A percentile compares a stretch with the other conserved stretches of the same genome.
These are phyloP conservation scores for Poeciliopsis turrubarensis DNA, from an alignment of 2,113 vertebrate genomes.

Conservation along the genomic window DNA sequence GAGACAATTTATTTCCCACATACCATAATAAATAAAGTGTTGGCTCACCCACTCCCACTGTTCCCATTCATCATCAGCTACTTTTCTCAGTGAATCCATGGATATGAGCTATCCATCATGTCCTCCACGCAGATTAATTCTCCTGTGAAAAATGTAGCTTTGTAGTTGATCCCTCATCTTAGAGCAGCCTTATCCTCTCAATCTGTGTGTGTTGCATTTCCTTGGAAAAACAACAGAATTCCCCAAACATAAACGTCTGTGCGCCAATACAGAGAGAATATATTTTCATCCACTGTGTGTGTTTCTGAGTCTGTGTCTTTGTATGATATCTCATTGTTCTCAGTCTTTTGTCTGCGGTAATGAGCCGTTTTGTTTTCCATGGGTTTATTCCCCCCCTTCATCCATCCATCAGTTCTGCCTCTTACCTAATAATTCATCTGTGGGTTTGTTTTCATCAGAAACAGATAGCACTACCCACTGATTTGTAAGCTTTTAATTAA, in stretches of 20 bases:
- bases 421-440: conserved; percentile 44
- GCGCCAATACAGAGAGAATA: background rate
- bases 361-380: conserved; percentile 53
- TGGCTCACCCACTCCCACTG: conserved; percentile 7
- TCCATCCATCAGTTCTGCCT: conserved; percentile 43
- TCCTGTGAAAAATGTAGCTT: conserved; percentile 24
- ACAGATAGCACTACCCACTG: background rate
- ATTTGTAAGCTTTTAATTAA: conserved; percentile 4
- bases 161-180: conserved; percentile 21
- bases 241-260: conserved; percentile 10
- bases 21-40: background rate
- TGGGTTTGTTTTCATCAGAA: conserved; percentile 25
- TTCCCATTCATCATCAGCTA: background rate
- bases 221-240: background rate
- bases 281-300: background rate
- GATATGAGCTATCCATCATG: conserved; percentile 31
- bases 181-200: background rate
- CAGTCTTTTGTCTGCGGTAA: conserved; percentile 43
- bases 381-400: conserved; percentile 17
- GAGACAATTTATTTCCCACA: background rate
- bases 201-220: background rate
- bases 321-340: conserved; percentile 21
- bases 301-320: background rate
- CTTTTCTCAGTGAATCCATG: conserved; percentile 22
- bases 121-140: conserved; percentile 11